A percentile compares a stretch with the other conserved stretches of the same genome.
Conservation (phyloP, 1,140 invertebrate species). For the Gonatopus flavifemur region DNA sequence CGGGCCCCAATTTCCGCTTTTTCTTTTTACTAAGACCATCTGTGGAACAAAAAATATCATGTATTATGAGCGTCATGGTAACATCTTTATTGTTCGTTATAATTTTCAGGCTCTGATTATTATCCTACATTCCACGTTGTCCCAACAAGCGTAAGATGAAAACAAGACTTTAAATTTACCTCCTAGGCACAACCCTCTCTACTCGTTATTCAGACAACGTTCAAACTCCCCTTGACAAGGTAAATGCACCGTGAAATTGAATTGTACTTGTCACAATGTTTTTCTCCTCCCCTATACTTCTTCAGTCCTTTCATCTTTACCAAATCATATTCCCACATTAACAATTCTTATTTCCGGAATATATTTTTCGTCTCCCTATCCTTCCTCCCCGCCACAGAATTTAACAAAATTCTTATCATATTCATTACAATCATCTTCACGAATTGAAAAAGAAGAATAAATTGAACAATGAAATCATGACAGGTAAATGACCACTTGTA, state of each 20-base stretch:
- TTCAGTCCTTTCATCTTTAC: not conserved
- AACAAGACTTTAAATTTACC: slow-evolving; percentile 17
- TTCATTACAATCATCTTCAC: no score
- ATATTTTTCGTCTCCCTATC: no score
- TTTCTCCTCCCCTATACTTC: not conserved
- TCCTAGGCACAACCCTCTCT: slow-evolving; percentile 14
- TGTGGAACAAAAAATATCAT: slow-evolving; percentile 40
- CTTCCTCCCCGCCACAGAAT: no score
- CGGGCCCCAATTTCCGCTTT: slow-evolving; percentile 64
- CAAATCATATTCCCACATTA: no score
- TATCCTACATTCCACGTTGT: not conserved
- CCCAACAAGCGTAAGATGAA: slow-evolving; percentile 23
- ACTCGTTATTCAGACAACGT: slow-evolving; percentile 23
- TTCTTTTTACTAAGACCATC: slow-evolving; percentile 65
- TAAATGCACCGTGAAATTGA: slow-evolving; percentile 25
- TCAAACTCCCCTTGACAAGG: slow-evolving; percentile 23
- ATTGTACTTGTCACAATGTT: slow-evolving; percentile 25
- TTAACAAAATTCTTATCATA: no score
- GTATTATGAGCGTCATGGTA: not conserved
- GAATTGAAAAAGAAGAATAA: no score
- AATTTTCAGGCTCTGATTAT: not conserved
- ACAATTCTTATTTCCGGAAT: no score
- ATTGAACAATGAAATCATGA: no score
- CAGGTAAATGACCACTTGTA: no score
- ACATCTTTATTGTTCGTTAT: not conserved